Evolutionary conservation across 2,888 invertebrate genomes (phyloP), one percentile per base, ranked within the genome.

Genomic region (Creontiades dilutus): DNA sequence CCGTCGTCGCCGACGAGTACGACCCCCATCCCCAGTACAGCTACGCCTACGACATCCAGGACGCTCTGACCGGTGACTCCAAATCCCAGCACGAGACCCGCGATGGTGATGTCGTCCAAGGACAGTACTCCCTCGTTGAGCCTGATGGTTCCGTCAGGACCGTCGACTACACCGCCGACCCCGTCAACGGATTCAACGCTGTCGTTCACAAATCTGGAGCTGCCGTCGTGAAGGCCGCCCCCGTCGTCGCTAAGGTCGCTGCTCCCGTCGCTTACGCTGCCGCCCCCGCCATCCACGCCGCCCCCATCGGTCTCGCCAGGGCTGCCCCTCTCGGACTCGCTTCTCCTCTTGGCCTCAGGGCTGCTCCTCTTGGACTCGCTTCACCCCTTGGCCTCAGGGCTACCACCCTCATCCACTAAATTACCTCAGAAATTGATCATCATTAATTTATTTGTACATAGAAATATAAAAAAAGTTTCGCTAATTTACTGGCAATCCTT

Each of bases 41-140:
- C 86, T 89, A 89, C 89, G 86, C 90, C 47, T 89, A 88, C 82
- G 88, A 90, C 91, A 90, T 90, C 91, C 88, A 91, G 80, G 91
- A 91, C 82, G 91, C 91, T 75, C 76, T 90, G 55, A 86, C 86
- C 68, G 86, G 86, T 1, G 86, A 57, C 57, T 57, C 57, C 57
- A 57, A 57, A 90, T 90, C 85, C 84, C 82, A 46, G 86, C 89
- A 28, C 86, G 86, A 86, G 61, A 19, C 48, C 86, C 86, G 86
- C 52, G 80, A 88, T 57, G 88, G 88, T 27, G 88, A 88, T 37
- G 88, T 88, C 55, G 88, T 88, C 88, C 88, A 88, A 47, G 88
- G 88, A 12, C 68, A 47, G 52, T 88, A 88, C 88, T 88, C 88
- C 88, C 88, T 88, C 80, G 88, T 88, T 37, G 88, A 88, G 78